Base-by-base conservation (phyloP, 2,888 invertebrate species). In the Drosophila demipolita region DNA sequence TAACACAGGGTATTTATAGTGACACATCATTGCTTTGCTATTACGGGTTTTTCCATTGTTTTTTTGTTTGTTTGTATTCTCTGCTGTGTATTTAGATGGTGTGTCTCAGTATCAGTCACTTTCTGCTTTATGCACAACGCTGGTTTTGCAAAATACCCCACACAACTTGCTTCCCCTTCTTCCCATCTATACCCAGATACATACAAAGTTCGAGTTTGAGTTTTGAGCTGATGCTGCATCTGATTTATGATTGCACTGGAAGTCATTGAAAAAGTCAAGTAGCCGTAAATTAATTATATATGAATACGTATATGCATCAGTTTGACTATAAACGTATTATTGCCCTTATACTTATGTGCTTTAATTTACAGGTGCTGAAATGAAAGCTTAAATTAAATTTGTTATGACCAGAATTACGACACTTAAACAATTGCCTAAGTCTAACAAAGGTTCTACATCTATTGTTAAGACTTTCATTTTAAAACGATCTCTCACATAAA, bases 211-310 rank as follows among this genome's bases (percentile, higher is more conserved):
- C 57, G 60, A 55, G 65, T 68, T 70, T 50, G 49, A 53, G 66
- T 66, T 64, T 72, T 53, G 45, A 64, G 65, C 49, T 63, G 54
- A 38, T 71, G 67, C 45, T 62, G 64, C 54, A 58, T 66, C 66
- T 82, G 78, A 83, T 80, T 84, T 81, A 84, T 80, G 80, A 82
- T 78, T 80, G 66, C 71, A 80, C 73, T 86, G 80, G 86, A 90
- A 88, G 90, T 86, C 90, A 88, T 88, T 90, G 90, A 88, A 78
- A 84, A 83, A 81, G 60, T 78, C 87, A 78, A 87, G 89, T 88
- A 85, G 84, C 74, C 72, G 83, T 81, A 84, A 66, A 73, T 85
- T 76, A 78, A 87, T 78, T 55, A 69, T 71, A 73, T 76, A 70
- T 67, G 32, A 45, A 62, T 53, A 23, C 15, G 9, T 35, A 55